A percentile compares a stretch with the other conserved stretches of the same genome.
Evolutionary conservation across 2,888 invertebrate species (phyloP).

Genomic region (Ochropleura leucogaster): DNA sequence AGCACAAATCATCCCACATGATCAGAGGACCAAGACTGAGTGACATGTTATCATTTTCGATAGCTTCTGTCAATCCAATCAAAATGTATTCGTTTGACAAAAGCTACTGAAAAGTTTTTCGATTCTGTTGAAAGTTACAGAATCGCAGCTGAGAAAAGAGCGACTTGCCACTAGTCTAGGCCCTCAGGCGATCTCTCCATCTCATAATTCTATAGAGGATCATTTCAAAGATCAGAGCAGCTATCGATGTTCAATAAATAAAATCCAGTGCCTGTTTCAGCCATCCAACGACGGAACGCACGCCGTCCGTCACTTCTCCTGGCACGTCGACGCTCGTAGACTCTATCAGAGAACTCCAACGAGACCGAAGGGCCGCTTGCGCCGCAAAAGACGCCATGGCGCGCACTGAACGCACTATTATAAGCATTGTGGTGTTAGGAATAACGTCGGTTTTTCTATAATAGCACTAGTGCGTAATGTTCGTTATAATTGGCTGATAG

Average conservation of each 20-base stretch:
- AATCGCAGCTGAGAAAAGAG: too few species aligned
- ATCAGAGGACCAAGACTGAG: neutral
- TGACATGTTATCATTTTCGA: too few species aligned
- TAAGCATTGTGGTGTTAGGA: constrained; percentile 75
- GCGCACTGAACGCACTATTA: constrained; percentile 78
- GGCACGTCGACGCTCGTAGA: constrained; percentile 92
- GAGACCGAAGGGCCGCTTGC: constrained; percentile 93
- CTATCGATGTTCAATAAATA: constrained; percentile 3
- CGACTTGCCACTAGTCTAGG: too few species aligned
- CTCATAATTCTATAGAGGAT: too few species aligned
- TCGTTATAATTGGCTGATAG: constrained; percentile 9
- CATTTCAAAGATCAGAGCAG: constrained; percentile 8
- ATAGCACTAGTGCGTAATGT: neutral
- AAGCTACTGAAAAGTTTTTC: too few species aligned
- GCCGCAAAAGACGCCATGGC: constrained; percentile 93
- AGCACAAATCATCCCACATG: neutral
- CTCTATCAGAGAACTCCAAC: constrained; percentile 94
- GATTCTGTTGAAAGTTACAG: too few species aligned
- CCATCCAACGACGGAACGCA: constrained; percentile 95
- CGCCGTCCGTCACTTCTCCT: constrained; percentile 92
- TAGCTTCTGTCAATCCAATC: too few species aligned
- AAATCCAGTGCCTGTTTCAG: constrained; percentile 93
- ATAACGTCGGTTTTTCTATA: constrained; percentile 1
- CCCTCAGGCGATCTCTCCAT: too few species aligned
- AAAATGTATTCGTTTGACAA: too few species aligned